Percentiles rank a stretch among this genome's conserved stretches.
These are phyloP conservation scores for Hololepta plana DNA, from an alignment of 2,888 invertebrate species.

Conservation along the genomic window DNA sequence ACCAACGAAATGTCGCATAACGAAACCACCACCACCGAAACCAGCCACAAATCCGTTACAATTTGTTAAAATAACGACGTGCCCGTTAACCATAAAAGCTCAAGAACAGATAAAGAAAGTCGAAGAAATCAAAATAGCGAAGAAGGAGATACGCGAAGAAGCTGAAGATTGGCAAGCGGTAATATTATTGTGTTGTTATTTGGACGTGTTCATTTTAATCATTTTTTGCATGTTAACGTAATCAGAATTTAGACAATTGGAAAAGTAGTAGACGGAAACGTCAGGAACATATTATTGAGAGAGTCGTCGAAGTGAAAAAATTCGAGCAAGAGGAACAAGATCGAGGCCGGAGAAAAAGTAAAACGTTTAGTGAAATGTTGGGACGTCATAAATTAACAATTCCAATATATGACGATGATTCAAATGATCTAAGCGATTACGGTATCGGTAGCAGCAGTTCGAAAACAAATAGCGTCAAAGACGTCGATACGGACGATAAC, in stretches of 20 bases:
- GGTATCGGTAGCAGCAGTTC: slow-evolving; percentile 36
- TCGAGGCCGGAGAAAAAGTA: slow-evolving; percentile 58
- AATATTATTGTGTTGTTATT: slow-evolving; percentile 16
- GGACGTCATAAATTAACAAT: slow-evolving; percentile 42
- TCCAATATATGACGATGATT: slow-evolving; percentile 56
- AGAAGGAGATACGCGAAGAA: slow-evolving; percentile 63
- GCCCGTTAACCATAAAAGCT: slow-evolving; percentile 67
- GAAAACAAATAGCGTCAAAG: slow-evolving; percentile 22
- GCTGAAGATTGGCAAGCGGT: slow-evolving; percentile 88
- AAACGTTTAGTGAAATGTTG: slow-evolving; percentile 90
- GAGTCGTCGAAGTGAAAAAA: slow-evolving; percentile 77
- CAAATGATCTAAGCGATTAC: slow-evolving; percentile 69
- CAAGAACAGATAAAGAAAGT: slow-evolving; percentile 71
- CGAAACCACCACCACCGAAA: slow-evolving; percentile 59
- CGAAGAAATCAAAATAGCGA: slow-evolving; percentile 68
- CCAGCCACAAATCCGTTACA: slow-evolving; percentile 76
- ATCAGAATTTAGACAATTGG: slow-evolving; percentile 83
- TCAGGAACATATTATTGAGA: slow-evolving; percentile 77
- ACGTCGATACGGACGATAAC: slow-evolving; percentile 23
- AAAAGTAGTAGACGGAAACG: slow-evolving; percentile 84
- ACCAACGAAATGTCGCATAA: slow-evolving; percentile 34
- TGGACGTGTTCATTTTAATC: slow-evolving; percentile 6
- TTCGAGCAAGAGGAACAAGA: slow-evolving; percentile 52
- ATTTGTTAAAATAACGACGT: slow-evolving; percentile 79
- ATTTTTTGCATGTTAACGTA: slow-evolving; percentile 10